Conservation (phyloP, 2,113 vertebrate genomes). For the Melanostigma gelatinosum region DNA sequence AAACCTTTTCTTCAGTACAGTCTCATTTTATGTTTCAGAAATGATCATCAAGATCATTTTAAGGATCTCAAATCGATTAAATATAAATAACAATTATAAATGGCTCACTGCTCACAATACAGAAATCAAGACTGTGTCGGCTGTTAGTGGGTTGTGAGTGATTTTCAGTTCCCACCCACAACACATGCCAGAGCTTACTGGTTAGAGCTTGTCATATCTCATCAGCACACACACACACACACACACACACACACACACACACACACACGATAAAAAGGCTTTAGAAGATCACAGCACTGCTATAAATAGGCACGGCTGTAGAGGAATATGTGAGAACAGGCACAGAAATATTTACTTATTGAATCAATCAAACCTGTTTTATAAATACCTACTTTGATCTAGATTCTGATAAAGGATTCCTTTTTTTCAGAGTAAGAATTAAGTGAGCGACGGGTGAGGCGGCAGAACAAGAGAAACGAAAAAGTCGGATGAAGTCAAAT, state of each 20-base stretch:
- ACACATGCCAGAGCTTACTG: slow-evolving; percentile 1
- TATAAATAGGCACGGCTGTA: slow-evolving; percentile 35
- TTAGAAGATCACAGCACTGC: not conserved
- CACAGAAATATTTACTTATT: slow-evolving; percentile 29
- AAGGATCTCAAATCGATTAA: not conserved
- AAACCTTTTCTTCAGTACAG: not conserved
- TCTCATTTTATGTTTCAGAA: not conserved
- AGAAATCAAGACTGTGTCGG: not conserved
- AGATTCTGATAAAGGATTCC: not conserved
- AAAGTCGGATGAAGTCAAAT: not conserved
- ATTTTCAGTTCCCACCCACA: slow-evolving; percentile 8
- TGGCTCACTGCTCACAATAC: not conserved
- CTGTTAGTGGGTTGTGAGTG: not conserved
- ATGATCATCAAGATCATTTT: not conserved
- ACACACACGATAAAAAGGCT: not conserved
- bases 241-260: too few species aligned
- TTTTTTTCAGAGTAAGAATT: not conserved
- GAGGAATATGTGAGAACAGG: slow-evolving; percentile 8
- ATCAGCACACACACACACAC: not conserved
- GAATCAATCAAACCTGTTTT: slow-evolving; percentile 4
- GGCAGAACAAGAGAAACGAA: not conserved
- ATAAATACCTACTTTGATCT: slow-evolving; percentile 11
- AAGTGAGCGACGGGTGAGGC: not conserved
- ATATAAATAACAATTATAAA: not conserved
- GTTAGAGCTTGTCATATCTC: slow-evolving; percentile 10